Conservation (phyloP, 1,140 invertebrate genomes). For the Hyles vespertilio region DNA sequence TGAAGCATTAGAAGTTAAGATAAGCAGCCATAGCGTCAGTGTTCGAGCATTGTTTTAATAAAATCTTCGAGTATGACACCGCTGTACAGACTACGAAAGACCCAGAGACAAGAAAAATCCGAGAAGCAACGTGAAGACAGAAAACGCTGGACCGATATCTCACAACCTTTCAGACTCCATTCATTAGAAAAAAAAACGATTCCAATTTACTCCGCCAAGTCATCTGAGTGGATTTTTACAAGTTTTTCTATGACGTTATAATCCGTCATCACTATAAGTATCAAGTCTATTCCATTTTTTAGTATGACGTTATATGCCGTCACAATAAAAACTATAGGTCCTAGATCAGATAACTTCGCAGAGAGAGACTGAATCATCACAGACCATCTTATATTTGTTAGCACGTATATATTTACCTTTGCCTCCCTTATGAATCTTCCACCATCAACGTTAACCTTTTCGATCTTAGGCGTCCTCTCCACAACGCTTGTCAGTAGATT, state of each 20-base stretch:
- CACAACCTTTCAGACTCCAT: constrained; percentile 42
- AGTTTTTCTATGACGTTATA: too few relatives aligned
- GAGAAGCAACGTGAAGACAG: constrained; percentile 17
- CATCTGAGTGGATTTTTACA: too few relatives aligned
- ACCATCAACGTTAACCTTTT: constrained; percentile 95
- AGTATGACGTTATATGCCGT: too few relatives aligned
- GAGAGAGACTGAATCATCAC: too few relatives aligned
- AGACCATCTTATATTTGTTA: constrained; percentile 18
- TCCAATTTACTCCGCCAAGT: too few relatives aligned
- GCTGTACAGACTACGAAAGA: constrained; percentile 12
- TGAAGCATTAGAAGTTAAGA: too few relatives aligned
- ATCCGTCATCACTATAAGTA: too few relatives aligned
- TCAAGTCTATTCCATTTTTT: too few relatives aligned
- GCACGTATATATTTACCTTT: constrained; percentile 86
- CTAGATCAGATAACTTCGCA: too few relatives aligned
- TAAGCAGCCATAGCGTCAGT: too few relatives aligned
- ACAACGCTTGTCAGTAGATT: constrained; percentile 92
- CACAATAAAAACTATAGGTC: too few relatives aligned
- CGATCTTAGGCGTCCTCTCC: constrained; percentile 93
- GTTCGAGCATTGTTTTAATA: constrained; percentile 12
- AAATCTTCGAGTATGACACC: constrained; percentile 10
- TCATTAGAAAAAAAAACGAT: too few relatives aligned
- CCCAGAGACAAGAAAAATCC: constrained; percentile 18
- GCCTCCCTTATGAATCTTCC: constrained; percentile 97
- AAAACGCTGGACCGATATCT: constrained; percentile 49